Base-by-base conservation (phyloP, 2,113 vertebrate genomes). In the Desmodus rotundus region DNA sequence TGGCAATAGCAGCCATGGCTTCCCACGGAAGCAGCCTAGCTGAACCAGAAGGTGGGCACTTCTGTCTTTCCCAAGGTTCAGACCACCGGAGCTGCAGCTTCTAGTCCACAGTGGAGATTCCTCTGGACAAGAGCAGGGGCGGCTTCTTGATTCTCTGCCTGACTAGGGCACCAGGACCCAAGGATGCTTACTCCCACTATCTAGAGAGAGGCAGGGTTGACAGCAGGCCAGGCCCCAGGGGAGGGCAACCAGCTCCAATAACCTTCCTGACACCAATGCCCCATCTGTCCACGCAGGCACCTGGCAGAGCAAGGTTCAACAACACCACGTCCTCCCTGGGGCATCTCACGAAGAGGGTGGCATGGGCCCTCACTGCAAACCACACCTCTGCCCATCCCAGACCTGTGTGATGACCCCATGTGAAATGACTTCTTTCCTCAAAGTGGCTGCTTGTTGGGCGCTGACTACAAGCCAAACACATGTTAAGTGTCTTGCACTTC, bases 1-100 rank as follows among this genome's bases (percentile, higher is more conserved):
- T 98, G 98, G 98, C 98, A 97, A 80, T 13, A 97, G 96, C 94
- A 95, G 88, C 97, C 92, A 96, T 10, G 5, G 86, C 58, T 6
- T 98, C 90, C 14, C 68, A 63, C 0, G 0, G 47, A 36, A 6
- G 10, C 7, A 0, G 26, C 63, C 8, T 2, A 1, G 19, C 50
- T 26, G 3, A 63, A 24, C 33, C 4, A 52, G 43, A 24, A 16
- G 10, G 2, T 0, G n/a, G 33, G 36, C 17, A 24, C 17, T n/a
- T 8, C 19, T 31, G 74, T 28, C 20, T n/a, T 14, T 31, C 6
- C 24, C n/a, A 9, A 82, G 47, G 84, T 45, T 87, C 54, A 12
- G 47, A 33, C 4, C 45, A 70, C 52, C 54, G 20, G 65, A 58
- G 72, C n/a, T n/a, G 38, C 5, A 41, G 78, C 70, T 87, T 78